Base-by-base conservation (phyloP, 2,888 invertebrate species). In the Macaria notata region DNA sequence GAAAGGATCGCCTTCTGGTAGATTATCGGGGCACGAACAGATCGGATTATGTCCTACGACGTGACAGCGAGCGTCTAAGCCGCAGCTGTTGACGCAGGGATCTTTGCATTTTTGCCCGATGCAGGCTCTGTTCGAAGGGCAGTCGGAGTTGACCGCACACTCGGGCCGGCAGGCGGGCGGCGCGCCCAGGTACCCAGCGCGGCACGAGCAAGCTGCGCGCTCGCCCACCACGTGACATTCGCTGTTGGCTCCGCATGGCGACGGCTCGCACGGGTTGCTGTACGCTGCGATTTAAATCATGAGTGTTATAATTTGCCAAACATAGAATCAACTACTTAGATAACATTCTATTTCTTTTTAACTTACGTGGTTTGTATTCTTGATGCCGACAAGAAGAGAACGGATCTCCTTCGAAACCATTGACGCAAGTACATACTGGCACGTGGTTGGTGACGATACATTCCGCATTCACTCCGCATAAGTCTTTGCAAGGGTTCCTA, bases 371-470 rank as follows among this genome's bases (percentile, higher is more conserved):
- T 65, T 79, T 74, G 59, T 92, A 88, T 75, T 92, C 92, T 65
- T 86, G 74, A 48, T 42, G 92, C 66, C 95, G 94, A 76, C 97
- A 97, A 4, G 95, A 94, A 9, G 93, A 94, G 78, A 96, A 96
- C 46, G 97, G 97, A 93, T 97, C 96, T 7, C 97, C 97, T 65
- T 94, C 93, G 70, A 94, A 95, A 33, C 96, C 96, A 62, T 92
- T 93, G 36, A 93, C 86, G 72, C 98, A 98, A 42, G 95, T 94
- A 76, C 98, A 98, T 5, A 95, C 93, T 19, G 97, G 97, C 59
- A 96, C 92, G 73, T 98, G 97, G 75, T 96, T 96, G 3, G 94
- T 94, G 0, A 97, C 96, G 38, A 93, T 92, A 76, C 98, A 98
- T 81, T 96, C 95, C 6, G 97, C 96, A 72, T 96, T 96, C 0